A percentile compares a stretch with the other conserved stretches of the same genome.
phyloP scores from a whole-genome alignment of 2,797 vertebrate genomes.

The Menidia menidia region DNA sequence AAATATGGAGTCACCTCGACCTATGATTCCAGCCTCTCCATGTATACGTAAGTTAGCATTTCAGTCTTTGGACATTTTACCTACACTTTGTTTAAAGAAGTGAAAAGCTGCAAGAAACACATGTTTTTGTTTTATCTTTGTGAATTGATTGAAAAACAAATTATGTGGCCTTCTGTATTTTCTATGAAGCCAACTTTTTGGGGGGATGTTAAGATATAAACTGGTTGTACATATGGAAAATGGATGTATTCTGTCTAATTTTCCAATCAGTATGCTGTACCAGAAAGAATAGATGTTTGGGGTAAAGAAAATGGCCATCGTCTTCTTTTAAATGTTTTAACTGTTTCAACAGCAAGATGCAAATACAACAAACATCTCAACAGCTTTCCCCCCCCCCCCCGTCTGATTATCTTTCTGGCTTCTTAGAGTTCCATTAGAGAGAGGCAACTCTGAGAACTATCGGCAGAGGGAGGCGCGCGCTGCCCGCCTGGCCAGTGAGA shows the following conservation, averaged over 20 bases:
- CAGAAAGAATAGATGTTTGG: neutral
- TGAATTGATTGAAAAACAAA: too few species aligned
- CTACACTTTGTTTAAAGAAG: too few species aligned
- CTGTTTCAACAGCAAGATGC: neutral
- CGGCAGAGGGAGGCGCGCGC: constrained; percentile 91
- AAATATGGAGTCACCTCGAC: constrained; percentile 94
- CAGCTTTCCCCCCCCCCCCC: neutral
- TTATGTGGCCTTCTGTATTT: too few species aligned
- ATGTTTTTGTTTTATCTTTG: neutral
- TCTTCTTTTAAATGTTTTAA: neutral
- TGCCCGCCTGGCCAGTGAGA: constrained; percentile 89
- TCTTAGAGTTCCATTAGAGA: constrained; percentile 88
- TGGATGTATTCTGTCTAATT: too few species aligned
- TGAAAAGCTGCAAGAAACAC: neutral
- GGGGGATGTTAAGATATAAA: too few species aligned
- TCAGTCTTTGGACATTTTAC: too few species aligned
- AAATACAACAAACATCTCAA: neutral
- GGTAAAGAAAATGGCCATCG: neutral
- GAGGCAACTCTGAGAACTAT: constrained; percentile 87
- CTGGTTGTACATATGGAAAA: too few species aligned
- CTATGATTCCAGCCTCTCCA: constrained; percentile 92
- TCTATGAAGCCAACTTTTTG: too few species aligned
- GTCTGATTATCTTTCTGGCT: neutral
- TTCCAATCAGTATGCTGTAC: too few species aligned
- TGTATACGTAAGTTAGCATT: constrained; percentile 90